Base-by-base conservation (phyloP, 2,797 vertebrate species). In the Diceros bicornis region DNA sequence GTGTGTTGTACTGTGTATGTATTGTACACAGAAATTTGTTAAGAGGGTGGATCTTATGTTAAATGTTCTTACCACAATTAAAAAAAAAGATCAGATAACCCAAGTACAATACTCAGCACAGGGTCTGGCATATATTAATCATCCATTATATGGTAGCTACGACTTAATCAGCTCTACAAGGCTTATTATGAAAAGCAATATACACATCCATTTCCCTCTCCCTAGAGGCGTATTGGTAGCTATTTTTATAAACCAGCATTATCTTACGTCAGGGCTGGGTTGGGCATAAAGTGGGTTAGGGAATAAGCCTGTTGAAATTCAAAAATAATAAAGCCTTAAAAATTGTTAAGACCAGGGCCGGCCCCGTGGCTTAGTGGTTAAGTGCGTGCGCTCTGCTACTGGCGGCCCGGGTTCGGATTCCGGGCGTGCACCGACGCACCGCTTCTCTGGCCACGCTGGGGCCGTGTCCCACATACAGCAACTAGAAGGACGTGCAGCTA, bases 261-360 rank as follows among this genome's bases (percentile, higher is more conserved):
- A 34, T 78, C 69, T 79, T 89, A 66, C 2, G 4, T 94, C 52
- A 94, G 12, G 66, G 41, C 71, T 86, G 57, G 61, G 32, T 62
- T 79, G 1, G 29, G 68, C 25, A 88, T 91, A 77, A 94, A 91
- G 66, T 55, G 57, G 44, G 9, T 78, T 85, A 75, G 52, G 61
- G 83, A 82, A 6, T 87, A 92, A 90, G 59, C 44, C 52, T 89
- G 10, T 95, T 93, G 21, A 71, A 47, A 86, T 81, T 84, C 29
- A 95, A 95, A 95, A 93, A 81, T 68, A 61, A 81, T 44, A 78
- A 95, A 92, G 44, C 72, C 89, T 94, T 82, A 44, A 85, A 96
- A 88, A 79, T 82, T 23, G 57, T 82, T 82, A 94, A 71, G 55
- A 79, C 27, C 4, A 47, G n/a, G n/a, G n/a, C n/a, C n/a, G n/a